A percentile compares a stretch with the other conserved stretches of the same genome.
Conservation (phyloP, 2,797 vertebrate species). For the Neosilurus hyrtlii region DNA sequence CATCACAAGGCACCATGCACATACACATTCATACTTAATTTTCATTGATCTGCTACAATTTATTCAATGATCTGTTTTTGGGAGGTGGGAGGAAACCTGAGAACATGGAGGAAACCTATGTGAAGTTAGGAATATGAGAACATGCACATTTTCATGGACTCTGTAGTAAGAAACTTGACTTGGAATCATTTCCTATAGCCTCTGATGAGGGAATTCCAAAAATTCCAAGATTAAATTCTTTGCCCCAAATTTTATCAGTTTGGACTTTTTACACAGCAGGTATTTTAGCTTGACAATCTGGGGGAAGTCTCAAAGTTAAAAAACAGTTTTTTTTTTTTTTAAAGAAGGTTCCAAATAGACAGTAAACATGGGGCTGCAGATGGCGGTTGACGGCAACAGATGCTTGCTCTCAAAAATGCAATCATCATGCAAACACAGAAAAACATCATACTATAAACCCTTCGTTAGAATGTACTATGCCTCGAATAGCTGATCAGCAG, state of each 20-base stretch:
- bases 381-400: not conserved
- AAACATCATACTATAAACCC: not conserved
- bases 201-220: not conserved
- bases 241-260: too few species aligned
- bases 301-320: not conserved
- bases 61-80: too few species aligned
- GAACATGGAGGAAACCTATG: not conserved
- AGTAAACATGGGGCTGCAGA: not conserved
- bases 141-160: not conserved
- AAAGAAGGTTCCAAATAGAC: not conserved
- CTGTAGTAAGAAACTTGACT: not conserved
- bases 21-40: not conserved
- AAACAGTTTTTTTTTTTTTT: not conserved
- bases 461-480: not conserved
- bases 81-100: not conserved
- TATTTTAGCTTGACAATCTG: not conserved
- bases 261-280: not conserved
- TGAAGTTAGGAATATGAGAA: not conserved
- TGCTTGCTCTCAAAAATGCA: not conserved
- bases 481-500: not conserved
- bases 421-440: not conserved
- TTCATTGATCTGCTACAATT: too few species aligned
- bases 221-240: too few species aligned
- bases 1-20: not conserved
- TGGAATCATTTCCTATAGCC: not conserved